Conservation (phyloP, 2,113 vertebrate species). For the Corythoichthys intestinalis region DNA sequence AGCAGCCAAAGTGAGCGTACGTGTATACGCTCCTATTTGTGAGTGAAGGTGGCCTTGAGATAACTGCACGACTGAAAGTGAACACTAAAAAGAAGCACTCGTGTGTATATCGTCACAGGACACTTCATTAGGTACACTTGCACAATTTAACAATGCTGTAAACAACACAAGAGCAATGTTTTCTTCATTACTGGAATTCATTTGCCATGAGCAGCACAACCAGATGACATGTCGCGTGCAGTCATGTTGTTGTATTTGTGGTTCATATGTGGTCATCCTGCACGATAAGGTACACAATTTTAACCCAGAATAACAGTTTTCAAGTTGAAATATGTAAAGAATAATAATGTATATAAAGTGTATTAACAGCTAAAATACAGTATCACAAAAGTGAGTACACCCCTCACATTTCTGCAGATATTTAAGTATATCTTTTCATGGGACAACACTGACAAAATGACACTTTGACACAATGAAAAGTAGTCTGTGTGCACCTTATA, state of each 20-base stretch:
- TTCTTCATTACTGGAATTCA: neutral
- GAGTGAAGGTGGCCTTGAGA: slow-evolving; percentile 30
- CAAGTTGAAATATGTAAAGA: neutral
- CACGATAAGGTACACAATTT: neutral
- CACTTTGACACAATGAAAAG: too few species aligned
- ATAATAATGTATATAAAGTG: slow-evolving; percentile 1
- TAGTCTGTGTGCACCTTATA: too few species aligned
- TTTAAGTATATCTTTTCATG: too few species aligned
- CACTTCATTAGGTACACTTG: slow-evolving; percentile 1
- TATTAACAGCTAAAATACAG: too few species aligned
- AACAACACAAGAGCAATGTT: neutral
- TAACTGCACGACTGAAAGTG: slow-evolving; percentile 15
- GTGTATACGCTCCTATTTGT: slow-evolving; percentile 22
- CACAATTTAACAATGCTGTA: neutral
- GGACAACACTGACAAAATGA: too few species aligned
- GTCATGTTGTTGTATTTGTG: neutral
- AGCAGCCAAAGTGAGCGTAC: slow-evolving; percentile 38
- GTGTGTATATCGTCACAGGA: neutral
- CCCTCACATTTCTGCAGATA: too few species aligned
- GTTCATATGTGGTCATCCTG: neutral
- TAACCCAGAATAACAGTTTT: too few species aligned
- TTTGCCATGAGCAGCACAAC: neutral
- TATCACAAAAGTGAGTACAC: too few species aligned
- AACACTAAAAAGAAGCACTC: slow-evolving; percentile 21
- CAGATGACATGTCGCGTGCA: neutral